phyloP scores from a whole-genome alignment of 1,140 invertebrate species.

The Anadara kagoshimensis region DNA sequence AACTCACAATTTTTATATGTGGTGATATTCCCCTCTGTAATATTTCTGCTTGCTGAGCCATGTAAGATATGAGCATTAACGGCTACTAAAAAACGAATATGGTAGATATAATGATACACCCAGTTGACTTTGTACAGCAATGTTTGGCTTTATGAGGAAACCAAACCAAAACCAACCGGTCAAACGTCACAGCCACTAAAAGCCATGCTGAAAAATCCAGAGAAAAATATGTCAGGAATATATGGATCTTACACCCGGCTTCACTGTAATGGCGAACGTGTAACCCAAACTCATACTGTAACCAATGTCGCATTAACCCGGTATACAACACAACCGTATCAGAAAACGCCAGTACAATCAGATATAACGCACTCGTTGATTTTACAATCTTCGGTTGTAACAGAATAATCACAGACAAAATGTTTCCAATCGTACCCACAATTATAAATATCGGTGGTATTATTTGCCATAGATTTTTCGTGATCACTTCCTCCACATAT shows the following conservation, averaged over 20 bases:
- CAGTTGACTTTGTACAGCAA: constrained; percentile 45
- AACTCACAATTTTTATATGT: constrained; percentile 29
- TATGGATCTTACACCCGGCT: constrained; percentile 54
- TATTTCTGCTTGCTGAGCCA: constrained; percentile 39
- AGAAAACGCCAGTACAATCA: constrained; percentile 50
- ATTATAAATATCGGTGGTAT: constrained; percentile 48
- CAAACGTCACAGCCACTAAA: constrained; percentile 56
- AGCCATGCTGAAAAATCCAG: constrained; percentile 58
- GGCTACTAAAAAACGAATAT: constrained; percentile 31
- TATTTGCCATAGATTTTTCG: constrained; percentile 44
- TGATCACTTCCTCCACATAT: constrained; percentile 26
- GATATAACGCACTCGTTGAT: constrained; percentile 60
- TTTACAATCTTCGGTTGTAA: constrained; percentile 42
- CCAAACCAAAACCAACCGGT: constrained; percentile 54
- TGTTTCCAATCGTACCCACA: constrained; percentile 57
- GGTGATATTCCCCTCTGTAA: constrained; percentile 23
- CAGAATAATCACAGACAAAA: constrained; percentile 57
- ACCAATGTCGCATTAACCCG: constrained; percentile 54
- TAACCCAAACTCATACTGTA: constrained; percentile 40
- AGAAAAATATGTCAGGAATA: constrained; percentile 55
- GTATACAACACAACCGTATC: constrained; percentile 56
- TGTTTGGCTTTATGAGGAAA: constrained; percentile 48
- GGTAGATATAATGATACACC: constrained; percentile 21
- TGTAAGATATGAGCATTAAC: constrained; percentile 60
- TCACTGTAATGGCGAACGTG: constrained; percentile 46